Base-by-base conservation (phyloP, 2,888 invertebrate genomes). In the Calameuta pallipes region DNA sequence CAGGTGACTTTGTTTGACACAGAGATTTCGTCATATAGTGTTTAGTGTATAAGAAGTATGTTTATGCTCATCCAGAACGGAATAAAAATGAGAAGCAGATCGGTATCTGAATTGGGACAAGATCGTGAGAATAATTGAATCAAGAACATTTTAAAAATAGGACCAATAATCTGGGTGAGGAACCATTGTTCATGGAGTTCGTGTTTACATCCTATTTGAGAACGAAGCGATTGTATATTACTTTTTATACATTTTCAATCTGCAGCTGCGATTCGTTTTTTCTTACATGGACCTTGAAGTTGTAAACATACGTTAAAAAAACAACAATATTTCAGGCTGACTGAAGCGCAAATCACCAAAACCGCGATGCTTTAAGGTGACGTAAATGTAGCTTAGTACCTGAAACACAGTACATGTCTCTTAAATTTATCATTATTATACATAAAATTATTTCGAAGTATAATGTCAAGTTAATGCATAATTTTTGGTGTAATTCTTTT, bases 331-430 rank as follows among this genome's bases (percentile, higher is more conserved):
- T 34, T 71, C 33, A 33, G 33, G 71, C 71, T 71, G 71, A 71
- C 71, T 71, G 12, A 34, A 71, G 12, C 31, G 33, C 33, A 13
- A 31, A 30, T 33, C 71, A 34, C 23, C 71, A 33, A 81, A 82
- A 81, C 74, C 34, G 75, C 80, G 79, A 82, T 83, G 85, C 85
- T 85, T 85, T 85, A 85, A 82, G 75, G 81, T 75, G 81, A 80
- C 69, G 80, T 82, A 79, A 77, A 81, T 82, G 82, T 83, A 85
- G 69, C 82, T 78, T 80, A 87, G 88, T 88, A 88, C 88, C 88
- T 88, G 88, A 88, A 84, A 80, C 80, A 84, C 77, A 86, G 87
- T 86, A 87, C 84, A 87, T 80, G 69, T 78, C 75, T 76, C 74
- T 56, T 56, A 9, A 56, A 56, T 9, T 23, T 56, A 56, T 23